Percentiles rank a stretch among this genome's conserved stretches.
phyloP scores from a whole-genome alignment of 1,140 invertebrate species.

The Drosophila gunungcola region DNA sequence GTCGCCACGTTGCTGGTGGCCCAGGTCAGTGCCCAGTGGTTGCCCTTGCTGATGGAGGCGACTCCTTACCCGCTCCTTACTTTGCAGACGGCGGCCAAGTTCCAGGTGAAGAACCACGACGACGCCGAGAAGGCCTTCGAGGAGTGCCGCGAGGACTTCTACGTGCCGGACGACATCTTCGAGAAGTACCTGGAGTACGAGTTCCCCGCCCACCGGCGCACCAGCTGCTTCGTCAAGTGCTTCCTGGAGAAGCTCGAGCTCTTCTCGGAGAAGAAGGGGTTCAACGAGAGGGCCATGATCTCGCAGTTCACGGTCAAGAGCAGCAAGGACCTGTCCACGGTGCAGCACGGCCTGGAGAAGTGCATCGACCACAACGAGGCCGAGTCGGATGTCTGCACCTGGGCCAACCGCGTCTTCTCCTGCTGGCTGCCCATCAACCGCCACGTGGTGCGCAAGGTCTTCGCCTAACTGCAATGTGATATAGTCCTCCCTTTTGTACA shows the following conservation, averaged over 20 bases:
- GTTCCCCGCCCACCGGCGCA: slow-evolving; percentile 70
- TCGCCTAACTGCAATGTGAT: slow-evolving; percentile 43
- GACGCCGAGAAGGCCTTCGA: slow-evolving; percentile 70
- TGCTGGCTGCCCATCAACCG: slow-evolving; percentile 81
- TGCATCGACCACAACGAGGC: slow-evolving; percentile 81
- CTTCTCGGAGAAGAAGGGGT: slow-evolving; percentile 68
- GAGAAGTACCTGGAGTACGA: slow-evolving; percentile 74
- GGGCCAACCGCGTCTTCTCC: slow-evolving; percentile 78
- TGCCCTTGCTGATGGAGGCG: slow-evolving; percentile 20
- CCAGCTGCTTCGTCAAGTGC: slow-evolving; percentile 77
- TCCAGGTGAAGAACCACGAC: slow-evolving; percentile 58
- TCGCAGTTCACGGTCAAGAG: slow-evolving; percentile 64
- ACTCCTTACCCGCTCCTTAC: slow-evolving; percentile 3
- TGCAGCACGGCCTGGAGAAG: slow-evolving; percentile 78
- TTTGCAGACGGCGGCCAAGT: slow-evolving; percentile 65
- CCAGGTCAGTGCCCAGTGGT: slow-evolving; percentile 53
- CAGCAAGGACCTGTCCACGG: slow-evolving; percentile 44
- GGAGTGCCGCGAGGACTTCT: slow-evolving; percentile 65
- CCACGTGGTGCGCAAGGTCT: slow-evolving; percentile 69
- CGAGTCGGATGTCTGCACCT: slow-evolving; percentile 72
- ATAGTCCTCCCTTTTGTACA: neutral
- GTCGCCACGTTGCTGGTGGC: slow-evolving; percentile 31
- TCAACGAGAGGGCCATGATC: slow-evolving; percentile 64
- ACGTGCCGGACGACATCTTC: slow-evolving; percentile 76
- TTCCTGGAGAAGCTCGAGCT: slow-evolving; percentile 77